These are phyloP conservation scores for Oreochromis aureus DNA, from an alignment of 2,113 vertebrate genomes.

Conservation along the genomic window DNA sequence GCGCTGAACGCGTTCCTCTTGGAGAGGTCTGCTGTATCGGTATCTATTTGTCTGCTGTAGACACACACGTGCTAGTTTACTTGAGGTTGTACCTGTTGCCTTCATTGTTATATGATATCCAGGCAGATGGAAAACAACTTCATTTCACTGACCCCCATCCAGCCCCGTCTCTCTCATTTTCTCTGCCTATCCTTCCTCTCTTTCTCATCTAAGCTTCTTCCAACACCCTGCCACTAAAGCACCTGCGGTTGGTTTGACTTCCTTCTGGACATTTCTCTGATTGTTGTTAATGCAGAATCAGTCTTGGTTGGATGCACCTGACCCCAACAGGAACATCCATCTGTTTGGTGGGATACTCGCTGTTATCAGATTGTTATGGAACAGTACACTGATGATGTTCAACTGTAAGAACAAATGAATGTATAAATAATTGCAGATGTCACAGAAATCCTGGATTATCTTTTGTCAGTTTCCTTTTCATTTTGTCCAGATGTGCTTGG, in stretches of 20 bases:
- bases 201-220: neutral
- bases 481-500: neutral
- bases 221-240: constrained; percentile 19
- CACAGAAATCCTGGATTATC: neutral
- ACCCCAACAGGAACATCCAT: neutral
- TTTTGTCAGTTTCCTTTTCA: neutral
- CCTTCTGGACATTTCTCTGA: constrained; percentile 12
- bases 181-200: neutral
- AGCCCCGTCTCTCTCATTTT: neutral
- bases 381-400: neutral
- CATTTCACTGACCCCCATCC: constrained; percentile 10
- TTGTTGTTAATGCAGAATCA: constrained; percentile 43
- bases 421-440: constrained; percentile 18
- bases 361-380: neutral
- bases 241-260: constrained; percentile 15
- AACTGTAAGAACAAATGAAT: constrained; percentile 7
- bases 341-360: neutral
- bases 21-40: too few relatives aligned
- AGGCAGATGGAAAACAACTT: constrained; percentile 58
- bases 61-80: neutral
- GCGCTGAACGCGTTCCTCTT: neutral
- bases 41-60: neutral
- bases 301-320: constrained; percentile 2
- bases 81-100: constrained; percentile 28
- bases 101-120: constrained; percentile 25